phyloP scores from a whole-genome alignment of 2,797 vertebrate genomes.

The Pantherophis vulpinus region DNA sequence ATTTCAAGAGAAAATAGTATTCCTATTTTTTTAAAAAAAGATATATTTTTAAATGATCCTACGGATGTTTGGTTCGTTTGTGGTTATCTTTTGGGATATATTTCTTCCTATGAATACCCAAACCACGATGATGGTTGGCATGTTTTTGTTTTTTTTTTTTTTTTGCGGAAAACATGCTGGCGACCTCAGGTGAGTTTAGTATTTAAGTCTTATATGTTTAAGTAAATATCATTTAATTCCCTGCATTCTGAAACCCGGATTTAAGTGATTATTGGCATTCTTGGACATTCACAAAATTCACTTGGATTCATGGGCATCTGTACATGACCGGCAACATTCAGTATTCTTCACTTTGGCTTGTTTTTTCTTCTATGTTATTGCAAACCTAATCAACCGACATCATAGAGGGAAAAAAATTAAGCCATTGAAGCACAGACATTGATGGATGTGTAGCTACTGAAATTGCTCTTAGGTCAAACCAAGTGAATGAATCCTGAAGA shows the following conservation, averaged over 20 bases:
- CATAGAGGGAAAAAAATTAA: neutral
- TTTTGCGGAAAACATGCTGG: slow-evolving; percentile 36
- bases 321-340: neutral
- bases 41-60: neutral
- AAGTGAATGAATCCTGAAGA: neutral
- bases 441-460: neutral
- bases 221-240: neutral
- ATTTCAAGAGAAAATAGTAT: neutral
- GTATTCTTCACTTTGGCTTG: neutral
- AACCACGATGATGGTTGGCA: neutral
- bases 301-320: neutral
- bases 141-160: too few species aligned
- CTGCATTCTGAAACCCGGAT: neutral
- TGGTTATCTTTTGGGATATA: neutral
- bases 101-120: neutral
- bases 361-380: neutral
- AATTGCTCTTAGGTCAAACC: neutral
- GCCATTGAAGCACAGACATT: neutral
- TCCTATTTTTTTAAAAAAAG: neutral
- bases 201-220: neutral
- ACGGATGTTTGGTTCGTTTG: neutral
- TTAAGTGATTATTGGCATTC: neutral
- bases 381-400: neutral
- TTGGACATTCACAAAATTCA: neutral
- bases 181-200: neutral